Base-by-base conservation (phyloP, 37 sponge, comb jelly and placozoan genomes). In the Bolinopsis microptera region DNA sequence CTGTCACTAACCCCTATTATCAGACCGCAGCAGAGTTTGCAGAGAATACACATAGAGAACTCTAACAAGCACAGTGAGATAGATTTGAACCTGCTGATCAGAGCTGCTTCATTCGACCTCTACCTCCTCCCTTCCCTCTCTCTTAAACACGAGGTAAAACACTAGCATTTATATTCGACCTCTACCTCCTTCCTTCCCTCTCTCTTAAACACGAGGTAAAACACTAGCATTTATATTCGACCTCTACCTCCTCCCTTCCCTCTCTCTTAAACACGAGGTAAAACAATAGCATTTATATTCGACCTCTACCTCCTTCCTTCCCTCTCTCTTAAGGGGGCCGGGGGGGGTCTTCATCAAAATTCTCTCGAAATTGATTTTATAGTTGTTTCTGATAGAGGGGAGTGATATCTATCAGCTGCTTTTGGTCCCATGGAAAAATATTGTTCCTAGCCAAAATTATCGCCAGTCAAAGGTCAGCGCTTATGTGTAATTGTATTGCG, bases 71-170 rank as follows among this genome's bases (percentile, higher is more conserved):
- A 32, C 22, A 36, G 2, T 8, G 82, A 80, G 1, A 32, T 80
- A 21, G 82, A 80, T 80, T 22, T 80, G 2, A 80, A 80, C 38
- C 16, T 80, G 3, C 8, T 80, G 21, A 34, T 80, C 23, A 27
- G 38, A 80, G 22, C 82, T 30, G 82, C 82, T 21, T 80, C 82
- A 80, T 23, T 80, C 2, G 82, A 80, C 22, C 82, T 80, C 37
- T 80, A 36, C 37, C 35, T 80, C 82, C 82, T 80, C 8, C 82
- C 82, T 80, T 80, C 82, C 3, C 82, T 80, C 37, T 80, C 82
- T 1, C 9, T 80, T 3, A 80, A 32, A 36, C 82, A 80, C 37
- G 82, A 33, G 82, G 82, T 80, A 72, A 5, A 3, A 48, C 13
- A 48, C 61, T 13, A 13, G 61, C n/a, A n/a, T n/a, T n/a, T n/a